Base-by-base conservation (phyloP, 2,888 invertebrate species). In the Acronicta leporina region DNA sequence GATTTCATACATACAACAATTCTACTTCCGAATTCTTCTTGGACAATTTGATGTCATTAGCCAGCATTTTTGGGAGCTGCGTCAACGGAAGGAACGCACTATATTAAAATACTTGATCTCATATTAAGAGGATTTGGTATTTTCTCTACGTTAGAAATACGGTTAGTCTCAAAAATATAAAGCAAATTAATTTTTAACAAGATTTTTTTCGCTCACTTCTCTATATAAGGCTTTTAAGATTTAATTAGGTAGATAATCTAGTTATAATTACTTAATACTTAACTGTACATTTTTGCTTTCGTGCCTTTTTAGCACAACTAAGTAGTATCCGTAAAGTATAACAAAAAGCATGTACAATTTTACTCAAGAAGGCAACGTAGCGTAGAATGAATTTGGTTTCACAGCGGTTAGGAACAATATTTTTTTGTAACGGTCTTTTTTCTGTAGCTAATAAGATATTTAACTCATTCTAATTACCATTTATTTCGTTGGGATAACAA, bases 1-100 rank as follows among this genome's bases (percentile, higher is more conserved):
- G 85, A 89, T 87, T 87, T 85, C 75, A 79, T 80, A 72, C 79
- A n/a, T 6, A 38, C 73, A 76, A 79, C 82, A 84, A 81, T 77
- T 81, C 74, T 73, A 55, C 75, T 77, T 54, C 79, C 70, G 69
- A 87, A 90, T 91, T 88, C 86, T 83, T 85, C n/a, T 81, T 70
- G 87, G 86, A 84, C 85, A 84, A 87, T 88, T 87, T 84, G 80
- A 77, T 77, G 83, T 90, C 91, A 90, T 92, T 90, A 91, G 84
- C 80, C 83, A 82, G 81, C 86, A 92, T 89, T 91, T 89, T 83
- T 69, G 57, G 60, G 80, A 80, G 82, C 85, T 86, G 80, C 79
- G 73, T 73, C 75, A 65, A 60, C 75, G 79, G 72, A 79, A 85
- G 85, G 84, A 86, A 82, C 77, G 75, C 75, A 71, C 75, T 77